A percentile compares a stretch with the other conserved stretches of the same genome.
Conservation (phyloP, 2,888 invertebrate genomes). For the Ophion slaviceki region DNA sequence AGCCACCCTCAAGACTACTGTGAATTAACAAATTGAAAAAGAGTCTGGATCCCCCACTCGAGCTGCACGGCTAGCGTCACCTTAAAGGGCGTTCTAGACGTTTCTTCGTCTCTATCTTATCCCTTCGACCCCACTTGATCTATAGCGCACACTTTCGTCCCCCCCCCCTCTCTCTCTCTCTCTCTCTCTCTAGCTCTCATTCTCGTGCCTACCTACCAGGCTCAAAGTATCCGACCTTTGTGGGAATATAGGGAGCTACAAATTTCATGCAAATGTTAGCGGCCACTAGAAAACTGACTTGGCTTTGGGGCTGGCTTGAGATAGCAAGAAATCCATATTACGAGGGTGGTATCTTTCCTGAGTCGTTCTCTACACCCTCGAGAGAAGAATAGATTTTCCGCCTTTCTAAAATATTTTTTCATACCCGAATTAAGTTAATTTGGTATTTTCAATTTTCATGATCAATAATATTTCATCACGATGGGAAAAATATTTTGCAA, state of each 20-base stretch:
- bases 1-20: slow-evolving; percentile 80
- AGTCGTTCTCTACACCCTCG: not conserved
- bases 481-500: not conserved
- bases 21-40: slow-evolving; percentile 82
- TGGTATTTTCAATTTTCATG: too few species aligned
- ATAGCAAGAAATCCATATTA: slow-evolving; percentile 33
- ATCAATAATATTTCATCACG: not conserved
- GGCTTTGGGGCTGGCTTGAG: slow-evolving; percentile 68
- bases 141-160: slow-evolving; percentile 25
- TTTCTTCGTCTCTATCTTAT: slow-evolving; percentile 57
- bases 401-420: not conserved
- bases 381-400: not conserved
- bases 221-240: slow-evolving; percentile 69
- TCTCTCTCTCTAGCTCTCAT: slow-evolving; percentile 39
- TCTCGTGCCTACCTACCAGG: slow-evolving; percentile 44
- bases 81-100: slow-evolving; percentile 70
- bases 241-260: slow-evolving; percentile 75
- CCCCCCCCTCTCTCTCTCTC: slow-evolving; percentile 48
- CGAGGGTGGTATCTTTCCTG: not conserved
- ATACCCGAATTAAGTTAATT: not conserved
- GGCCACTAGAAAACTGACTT: slow-evolving; percentile 66
- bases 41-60: slow-evolving; percentile 71
- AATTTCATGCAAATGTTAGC: slow-evolving; percentile 80
- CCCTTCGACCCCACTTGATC: slow-evolving; percentile 13
- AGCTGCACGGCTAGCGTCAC: slow-evolving; percentile 52